A percentile compares a stretch with the other conserved stretches of the same genome.
Conservation (phyloP, 2,797 vertebrate genomes). For the Steatocranus sp. region DNA sequence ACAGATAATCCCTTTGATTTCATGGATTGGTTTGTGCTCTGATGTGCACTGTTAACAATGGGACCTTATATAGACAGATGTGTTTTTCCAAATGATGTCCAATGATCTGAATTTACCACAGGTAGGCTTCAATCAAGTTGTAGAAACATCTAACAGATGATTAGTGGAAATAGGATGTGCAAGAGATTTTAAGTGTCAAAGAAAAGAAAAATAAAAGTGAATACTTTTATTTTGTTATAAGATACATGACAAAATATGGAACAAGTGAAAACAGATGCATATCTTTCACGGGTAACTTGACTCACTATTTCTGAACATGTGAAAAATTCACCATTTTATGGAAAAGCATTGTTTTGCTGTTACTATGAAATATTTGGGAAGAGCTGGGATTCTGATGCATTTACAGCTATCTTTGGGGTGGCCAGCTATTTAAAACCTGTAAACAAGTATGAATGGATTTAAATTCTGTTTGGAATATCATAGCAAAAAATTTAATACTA, state of each 20-base stretch:
- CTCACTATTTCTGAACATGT: background rate
- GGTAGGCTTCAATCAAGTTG: background rate
- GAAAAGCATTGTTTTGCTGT: background rate
- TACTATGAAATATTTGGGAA: background rate
- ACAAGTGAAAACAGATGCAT: background rate
- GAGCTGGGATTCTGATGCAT: background rate
- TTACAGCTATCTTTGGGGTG: background rate
- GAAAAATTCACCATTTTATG: background rate
- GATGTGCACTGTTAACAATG: background rate
- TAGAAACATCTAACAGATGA: background rate
- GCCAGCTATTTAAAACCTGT: background rate
- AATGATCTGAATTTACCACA: background rate
- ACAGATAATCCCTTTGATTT: background rate
- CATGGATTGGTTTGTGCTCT: background rate
- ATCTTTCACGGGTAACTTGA: background rate
- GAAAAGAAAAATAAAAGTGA: background rate
- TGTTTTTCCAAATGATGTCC: background rate
- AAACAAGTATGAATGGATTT: background rate
- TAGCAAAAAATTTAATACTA: background rate
- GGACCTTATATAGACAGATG: background rate
- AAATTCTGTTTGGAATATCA: background rate
- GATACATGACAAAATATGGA: background rate
- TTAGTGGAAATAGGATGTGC: background rate
- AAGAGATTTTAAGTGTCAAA: background rate
- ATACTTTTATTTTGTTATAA: background rate